Conservation (phyloP, 2,888 invertebrate genomes). For the Phania funesta region DNA sequence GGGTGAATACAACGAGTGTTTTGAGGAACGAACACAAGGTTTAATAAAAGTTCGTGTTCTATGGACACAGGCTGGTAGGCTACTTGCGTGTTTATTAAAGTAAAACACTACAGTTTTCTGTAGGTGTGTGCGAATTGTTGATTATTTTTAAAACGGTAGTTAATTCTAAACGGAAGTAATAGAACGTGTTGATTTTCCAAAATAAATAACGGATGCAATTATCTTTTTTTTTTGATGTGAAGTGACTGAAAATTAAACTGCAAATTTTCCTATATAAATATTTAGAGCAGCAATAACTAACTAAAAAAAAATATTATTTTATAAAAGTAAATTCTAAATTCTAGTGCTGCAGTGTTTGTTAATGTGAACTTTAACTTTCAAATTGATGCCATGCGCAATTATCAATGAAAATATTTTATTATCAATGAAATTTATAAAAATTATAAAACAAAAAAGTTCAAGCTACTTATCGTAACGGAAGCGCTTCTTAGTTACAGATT, state of each 20-base stretch:
- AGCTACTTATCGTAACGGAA: constrained; percentile 54
- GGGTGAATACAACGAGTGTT: constrained; percentile 13
- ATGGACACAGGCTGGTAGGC: not conserved
- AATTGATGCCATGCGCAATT: not conserved
- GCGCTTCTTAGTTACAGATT: too few species aligned
- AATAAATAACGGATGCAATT: constrained; percentile 41
- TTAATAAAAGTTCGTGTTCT: not conserved
- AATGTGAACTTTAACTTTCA: constrained; percentile 48
- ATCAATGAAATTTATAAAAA: constrained; percentile 34
- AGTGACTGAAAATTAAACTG: too few species aligned
- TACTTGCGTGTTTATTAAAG: not conserved
- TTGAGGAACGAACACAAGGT: not conserved
- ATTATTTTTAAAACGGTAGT: constrained; percentile 41
- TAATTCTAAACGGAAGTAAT: constrained; percentile 53
- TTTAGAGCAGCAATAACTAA: not conserved
- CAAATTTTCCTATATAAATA: too few species aligned
- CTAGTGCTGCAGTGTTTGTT: constrained; percentile 21
- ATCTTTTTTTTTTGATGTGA: too few species aligned
- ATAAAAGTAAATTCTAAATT: constrained; percentile 5
- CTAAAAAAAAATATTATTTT: not conserved
- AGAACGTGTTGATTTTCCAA: constrained; percentile 49
- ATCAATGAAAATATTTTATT: too few species aligned
- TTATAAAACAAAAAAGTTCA: not conserved
- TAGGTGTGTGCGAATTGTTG: not conserved
- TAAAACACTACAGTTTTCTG: not conserved